A percentile compares a stretch with the other conserved stretches of the same genome.
These are phyloP conservation scores for Hypsibius dujardini DNA, from an alignment of 1,140 invertebrate species.

Conservation along the genomic window DNA sequence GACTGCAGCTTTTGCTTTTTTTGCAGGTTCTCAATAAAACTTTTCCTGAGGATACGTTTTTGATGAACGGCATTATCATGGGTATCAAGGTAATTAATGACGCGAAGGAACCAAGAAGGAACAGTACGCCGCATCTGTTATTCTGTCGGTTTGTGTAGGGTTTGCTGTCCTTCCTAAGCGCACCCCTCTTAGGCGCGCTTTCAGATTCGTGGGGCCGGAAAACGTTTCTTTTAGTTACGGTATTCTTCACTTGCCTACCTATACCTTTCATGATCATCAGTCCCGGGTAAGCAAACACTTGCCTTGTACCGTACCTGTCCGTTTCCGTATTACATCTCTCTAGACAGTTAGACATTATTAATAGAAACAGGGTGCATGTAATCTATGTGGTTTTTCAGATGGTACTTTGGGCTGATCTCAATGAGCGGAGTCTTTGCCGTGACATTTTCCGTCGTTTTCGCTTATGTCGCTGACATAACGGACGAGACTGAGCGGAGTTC, in stretches of 20 bases:
- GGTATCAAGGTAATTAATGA: slow-evolving; percentile 55
- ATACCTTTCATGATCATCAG: slow-evolving; percentile 97
- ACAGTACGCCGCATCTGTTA: background rate
- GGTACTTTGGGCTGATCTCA: slow-evolving; percentile 99
- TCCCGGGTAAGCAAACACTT: slow-evolving; percentile 51
- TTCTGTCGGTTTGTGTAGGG: background rate
- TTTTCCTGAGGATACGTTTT: slow-evolving; percentile 94
- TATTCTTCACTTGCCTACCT: slow-evolving; percentile 96
- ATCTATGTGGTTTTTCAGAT: slow-evolving; percentile 38
- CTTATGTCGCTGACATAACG: slow-evolving; percentile 98
- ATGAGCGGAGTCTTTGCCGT: slow-evolving; percentile 96
- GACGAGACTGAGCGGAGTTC: slow-evolving; percentile 82
- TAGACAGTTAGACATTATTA: slow-evolving; percentile 7
- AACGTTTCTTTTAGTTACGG: slow-evolving; percentile 90
- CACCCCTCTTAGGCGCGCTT: slow-evolving; percentile 84
- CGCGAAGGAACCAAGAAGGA: background rate
- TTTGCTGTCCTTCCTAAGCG: slow-evolving; percentile 65
- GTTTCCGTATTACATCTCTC: slow-evolving; percentile 14
- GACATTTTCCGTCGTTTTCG: slow-evolving; percentile 95
- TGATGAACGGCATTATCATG: slow-evolving; percentile 98
- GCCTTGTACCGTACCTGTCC: slow-evolving; percentile 9
- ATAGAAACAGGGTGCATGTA: slow-evolving; percentile 8
- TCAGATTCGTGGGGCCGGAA: slow-evolving; percentile 96
- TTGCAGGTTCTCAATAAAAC: slow-evolving; percentile 73
- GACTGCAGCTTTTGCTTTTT: slow-evolving; percentile 3